Conservation (phyloP, 1,140 invertebrate genomes). For the Meloidogyne floridensis region DNA sequence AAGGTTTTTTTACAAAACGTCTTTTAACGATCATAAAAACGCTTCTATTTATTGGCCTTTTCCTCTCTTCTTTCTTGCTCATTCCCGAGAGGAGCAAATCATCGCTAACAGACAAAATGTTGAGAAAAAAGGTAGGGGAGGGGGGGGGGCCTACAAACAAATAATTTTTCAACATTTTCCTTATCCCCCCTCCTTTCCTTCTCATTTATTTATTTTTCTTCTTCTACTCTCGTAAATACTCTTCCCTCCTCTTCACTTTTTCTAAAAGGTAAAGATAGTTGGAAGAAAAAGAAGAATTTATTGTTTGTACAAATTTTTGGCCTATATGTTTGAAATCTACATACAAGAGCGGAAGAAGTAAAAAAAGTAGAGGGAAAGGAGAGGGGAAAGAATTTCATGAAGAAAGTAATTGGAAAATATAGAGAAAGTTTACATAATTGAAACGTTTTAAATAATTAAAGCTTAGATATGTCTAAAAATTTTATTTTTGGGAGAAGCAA, state of each 20-base stretch:
- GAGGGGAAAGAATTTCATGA: neutral
- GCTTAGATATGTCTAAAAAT: no score
- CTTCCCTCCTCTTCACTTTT: no score
- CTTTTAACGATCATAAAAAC: no score
- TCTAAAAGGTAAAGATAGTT: no score
- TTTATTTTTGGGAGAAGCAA: no score
- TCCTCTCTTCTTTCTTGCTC: neutral
- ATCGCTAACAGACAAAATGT: neutral
- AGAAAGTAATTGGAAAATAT: neutral
- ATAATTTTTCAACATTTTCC: neutral
- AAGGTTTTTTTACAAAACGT: no score
- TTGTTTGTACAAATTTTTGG: conserved; percentile 2
- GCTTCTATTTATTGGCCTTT: neutral
- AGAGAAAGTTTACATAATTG: no score
- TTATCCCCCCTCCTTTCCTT: no score
- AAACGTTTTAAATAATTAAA: no score
- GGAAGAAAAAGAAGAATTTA: neutral
- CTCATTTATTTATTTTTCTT: no score
- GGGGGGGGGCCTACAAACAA: neutral
- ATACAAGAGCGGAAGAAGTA: neutral
- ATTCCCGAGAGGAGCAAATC: neutral
- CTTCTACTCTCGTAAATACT: no score
- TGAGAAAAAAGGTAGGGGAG: neutral
- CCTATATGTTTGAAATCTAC: neutral
- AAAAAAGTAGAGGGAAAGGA: neutral